Percentiles rank a stretch among this genome's conserved stretches.
Evolutionary conservation across 2,797 vertebrate species (phyloP).

Genomic region (Oreortyx pictus): DNA sequence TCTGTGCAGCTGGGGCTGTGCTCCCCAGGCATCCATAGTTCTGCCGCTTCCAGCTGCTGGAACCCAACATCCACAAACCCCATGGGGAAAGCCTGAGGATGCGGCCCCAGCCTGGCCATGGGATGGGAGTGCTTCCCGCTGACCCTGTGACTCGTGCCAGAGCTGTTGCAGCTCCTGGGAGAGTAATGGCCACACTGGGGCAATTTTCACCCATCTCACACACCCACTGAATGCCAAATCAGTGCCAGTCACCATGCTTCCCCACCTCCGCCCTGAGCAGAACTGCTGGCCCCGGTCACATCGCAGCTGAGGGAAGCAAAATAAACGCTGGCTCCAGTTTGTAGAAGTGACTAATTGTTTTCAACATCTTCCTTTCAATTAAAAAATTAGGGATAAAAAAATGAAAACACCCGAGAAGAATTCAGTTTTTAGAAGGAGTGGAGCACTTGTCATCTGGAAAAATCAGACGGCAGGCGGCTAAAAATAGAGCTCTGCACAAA

Average conservation of each 20-base stretch:
- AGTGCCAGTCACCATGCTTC: background rate
- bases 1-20: fast-evolving
- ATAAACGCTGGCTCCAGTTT: background rate
- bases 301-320: background rate
- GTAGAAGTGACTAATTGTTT: conserved; percentile 43
- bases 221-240: background rate
- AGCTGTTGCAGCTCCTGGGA: background rate
- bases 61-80: background rate
- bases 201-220: conserved; percentile 21
- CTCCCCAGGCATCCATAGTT: background rate
- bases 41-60: background rate
- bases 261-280: background rate
- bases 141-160: background rate
- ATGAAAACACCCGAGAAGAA: background rate
- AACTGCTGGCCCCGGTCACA: conserved; percentile 25
- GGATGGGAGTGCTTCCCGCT: background rate
- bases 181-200: background rate
- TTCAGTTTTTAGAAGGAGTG: background rate
- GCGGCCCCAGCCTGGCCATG: background rate
- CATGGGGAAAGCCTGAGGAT: background rate
- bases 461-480: background rate
- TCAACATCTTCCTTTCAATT: conserved; percentile 39
- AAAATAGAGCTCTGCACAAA: conserved; percentile 15
- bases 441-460: conserved; percentile 11
- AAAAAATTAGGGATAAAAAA: conserved; percentile 22